Conservation (phyloP, 2,113 vertebrate species). For the Isurus oxyrinchus region DNA sequence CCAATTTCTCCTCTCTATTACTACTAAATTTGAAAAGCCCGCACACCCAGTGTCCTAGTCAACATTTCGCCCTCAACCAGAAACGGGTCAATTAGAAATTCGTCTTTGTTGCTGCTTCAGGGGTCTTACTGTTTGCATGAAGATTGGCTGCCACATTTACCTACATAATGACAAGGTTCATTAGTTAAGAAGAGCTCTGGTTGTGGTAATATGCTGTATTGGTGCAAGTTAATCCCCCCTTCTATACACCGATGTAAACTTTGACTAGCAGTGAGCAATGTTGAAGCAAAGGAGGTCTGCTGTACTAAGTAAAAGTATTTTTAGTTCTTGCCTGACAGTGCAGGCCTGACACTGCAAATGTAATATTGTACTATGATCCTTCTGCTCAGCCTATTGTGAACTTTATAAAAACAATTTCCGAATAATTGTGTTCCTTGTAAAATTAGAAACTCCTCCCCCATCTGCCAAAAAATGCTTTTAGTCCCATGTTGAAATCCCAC, state of each 20-base stretch:
- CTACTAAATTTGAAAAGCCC: neutral
- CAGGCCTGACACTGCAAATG: neutral
- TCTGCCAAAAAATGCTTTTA: neutral
- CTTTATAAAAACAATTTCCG: neutral
- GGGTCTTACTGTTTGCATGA: neutral
- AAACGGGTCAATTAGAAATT: neutral
- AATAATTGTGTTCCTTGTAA: neutral
- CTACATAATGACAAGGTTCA: neutral
- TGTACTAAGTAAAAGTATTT: neutral
- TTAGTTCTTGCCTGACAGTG: neutral
- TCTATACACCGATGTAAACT: neutral
- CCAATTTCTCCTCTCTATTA: neutral
- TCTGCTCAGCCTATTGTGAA: neutral
- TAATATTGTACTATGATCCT: neutral
- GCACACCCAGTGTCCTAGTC: neutral
- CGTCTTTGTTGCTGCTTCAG: neutral
- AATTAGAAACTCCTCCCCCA: neutral
- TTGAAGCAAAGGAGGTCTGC: too few species aligned
- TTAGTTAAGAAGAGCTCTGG: neutral
- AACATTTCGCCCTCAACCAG: neutral
- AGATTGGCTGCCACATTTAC: neutral
- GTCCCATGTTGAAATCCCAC: neutral
- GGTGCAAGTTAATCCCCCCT: neutral
- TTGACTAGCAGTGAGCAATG: too few species aligned
- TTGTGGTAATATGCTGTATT: neutral